A percentile compares a stretch with the other conserved stretches of the same genome.
Conservation (phyloP, 37 sponge, comb jelly and placozoan genomes). For the Halisarca cf. caerulea region DNA sequence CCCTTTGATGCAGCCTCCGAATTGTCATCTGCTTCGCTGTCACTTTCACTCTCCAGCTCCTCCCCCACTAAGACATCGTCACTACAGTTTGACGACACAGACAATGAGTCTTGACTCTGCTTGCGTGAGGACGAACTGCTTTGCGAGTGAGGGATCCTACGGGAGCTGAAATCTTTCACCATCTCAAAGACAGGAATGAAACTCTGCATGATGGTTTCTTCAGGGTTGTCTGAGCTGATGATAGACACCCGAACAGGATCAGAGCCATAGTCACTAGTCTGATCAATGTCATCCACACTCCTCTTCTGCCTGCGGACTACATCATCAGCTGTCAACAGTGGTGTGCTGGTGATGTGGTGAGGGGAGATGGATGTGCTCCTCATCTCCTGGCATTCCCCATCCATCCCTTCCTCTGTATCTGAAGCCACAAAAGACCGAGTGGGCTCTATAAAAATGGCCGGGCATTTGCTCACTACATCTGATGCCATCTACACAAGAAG, state of each 20-base stretch:
- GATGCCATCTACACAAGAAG: neutral
- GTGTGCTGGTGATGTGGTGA: no score
- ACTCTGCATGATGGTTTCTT: neutral
- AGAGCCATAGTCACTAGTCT: conserved; percentile 12
- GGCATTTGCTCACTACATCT: neutral
- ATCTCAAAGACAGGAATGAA: neutral
- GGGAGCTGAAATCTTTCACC: neutral
- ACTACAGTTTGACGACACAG: neutral
- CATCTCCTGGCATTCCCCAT: no score
- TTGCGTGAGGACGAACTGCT: neutral
- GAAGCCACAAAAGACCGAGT: neutral
- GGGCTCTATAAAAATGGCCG: neutral
- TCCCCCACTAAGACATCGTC: neutral
- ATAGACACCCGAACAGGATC: conserved; percentile 1
- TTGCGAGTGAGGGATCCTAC: neutral
- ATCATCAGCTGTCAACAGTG: no score
- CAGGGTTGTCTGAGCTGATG: conserved; percentile 16
- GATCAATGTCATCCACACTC: neutral
- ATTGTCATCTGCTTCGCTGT: conserved; percentile 6
- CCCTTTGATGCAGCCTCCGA: neutral
- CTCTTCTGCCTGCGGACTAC: neutral
- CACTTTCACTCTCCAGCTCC: neutral
- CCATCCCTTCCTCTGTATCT: neutral
- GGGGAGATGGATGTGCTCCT: no score
- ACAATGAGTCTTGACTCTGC: neutral